Evolutionary conservation across 2,888 invertebrate genomes (phyloP).

Genomic region (Tenthredo distinguenda): DNA sequence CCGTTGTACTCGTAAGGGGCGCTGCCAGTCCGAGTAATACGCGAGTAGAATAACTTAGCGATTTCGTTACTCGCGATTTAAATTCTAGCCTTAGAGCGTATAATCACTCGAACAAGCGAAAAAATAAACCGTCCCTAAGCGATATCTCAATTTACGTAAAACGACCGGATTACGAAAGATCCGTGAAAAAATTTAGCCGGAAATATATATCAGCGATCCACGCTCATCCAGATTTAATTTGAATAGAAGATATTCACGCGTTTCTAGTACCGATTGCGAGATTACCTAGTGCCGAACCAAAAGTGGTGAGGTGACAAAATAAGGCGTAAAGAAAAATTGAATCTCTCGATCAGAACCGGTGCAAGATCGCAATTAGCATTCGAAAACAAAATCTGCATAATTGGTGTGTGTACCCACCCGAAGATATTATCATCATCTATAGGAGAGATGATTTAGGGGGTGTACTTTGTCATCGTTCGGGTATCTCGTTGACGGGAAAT

Average conservation of each 20-base stretch:
- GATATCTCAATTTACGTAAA: not conserved
- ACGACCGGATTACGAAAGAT: not conserved
- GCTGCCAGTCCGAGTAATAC: constrained; percentile 17
- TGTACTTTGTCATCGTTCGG: constrained; percentile 33
- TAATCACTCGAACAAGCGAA: not conserved
- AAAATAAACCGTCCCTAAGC: not conserved
- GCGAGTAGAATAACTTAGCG: constrained; percentile 31
- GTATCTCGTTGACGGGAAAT: constrained; percentile 26
- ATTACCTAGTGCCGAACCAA: not conserved
- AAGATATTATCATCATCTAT: constrained; percentile 4
- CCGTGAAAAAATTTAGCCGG: not conserved
- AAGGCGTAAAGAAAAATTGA: not conserved
- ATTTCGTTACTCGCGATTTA: constrained; percentile 31
- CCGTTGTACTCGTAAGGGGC: constrained; percentile 27
- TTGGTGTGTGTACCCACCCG: not conserved
- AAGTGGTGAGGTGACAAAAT: not conserved
- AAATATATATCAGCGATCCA: not conserved
- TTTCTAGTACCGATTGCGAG: not conserved
- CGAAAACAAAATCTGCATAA: constrained; percentile 15
- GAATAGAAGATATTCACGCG: not conserved
- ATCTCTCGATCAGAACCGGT: not conserved
- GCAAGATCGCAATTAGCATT: not conserved
- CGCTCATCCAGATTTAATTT: not conserved
- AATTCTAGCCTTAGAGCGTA: not conserved
- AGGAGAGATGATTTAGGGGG: constrained; percentile 26